Base-by-base conservation (phyloP, 2,113 vertebrate genomes). In the Alethe diademata region DNA sequence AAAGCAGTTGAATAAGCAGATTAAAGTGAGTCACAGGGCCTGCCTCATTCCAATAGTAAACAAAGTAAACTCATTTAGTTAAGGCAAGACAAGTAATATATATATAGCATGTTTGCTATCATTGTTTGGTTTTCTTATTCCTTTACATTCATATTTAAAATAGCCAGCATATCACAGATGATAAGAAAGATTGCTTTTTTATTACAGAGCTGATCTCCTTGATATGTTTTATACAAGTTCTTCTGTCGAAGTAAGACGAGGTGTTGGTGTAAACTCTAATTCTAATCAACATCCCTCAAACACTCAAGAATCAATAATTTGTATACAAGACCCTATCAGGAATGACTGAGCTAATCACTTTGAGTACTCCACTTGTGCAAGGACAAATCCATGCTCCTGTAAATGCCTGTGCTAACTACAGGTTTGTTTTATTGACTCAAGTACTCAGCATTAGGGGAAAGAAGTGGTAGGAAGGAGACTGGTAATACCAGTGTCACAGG, bases 1-100 rank as follows among this genome's bases (percentile, higher is more conserved):
- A 80, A 95, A 85, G 92, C 43, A 57, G 60, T 70, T 88, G 87
- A 85, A 79, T 96, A 96, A 97, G 95, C 50, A 93, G 92, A 96
- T 97, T 96, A 96, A 82, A 92, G 50, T 42, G 69, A 81, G 67
- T 93, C 82, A 53, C 84, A 85, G 42, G 45, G 29, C 17, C 75
- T 92, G 72, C 48, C 67, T 95, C 60, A 74, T 96, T 96, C 78
- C 64, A 62, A 12, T 29, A 28, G 35, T 86, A 93, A 95, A 85
- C 78, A 57, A 90, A 89, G 50, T 57, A 80, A 95, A 75, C 24
- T 40, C 56, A 10, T 92, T 94, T 71, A 78, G 73, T 91, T 35
- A 72, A 91, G 56, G 58, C n/a, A 70, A 79, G 57, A 33, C 16
- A 61, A 38, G 29, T 43, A 62, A 82, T 69, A 57, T 61, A 35